phyloP scores from a whole-genome alignment of 2,797 vertebrate genomes.

The Aldrovandia affinis region DNA sequence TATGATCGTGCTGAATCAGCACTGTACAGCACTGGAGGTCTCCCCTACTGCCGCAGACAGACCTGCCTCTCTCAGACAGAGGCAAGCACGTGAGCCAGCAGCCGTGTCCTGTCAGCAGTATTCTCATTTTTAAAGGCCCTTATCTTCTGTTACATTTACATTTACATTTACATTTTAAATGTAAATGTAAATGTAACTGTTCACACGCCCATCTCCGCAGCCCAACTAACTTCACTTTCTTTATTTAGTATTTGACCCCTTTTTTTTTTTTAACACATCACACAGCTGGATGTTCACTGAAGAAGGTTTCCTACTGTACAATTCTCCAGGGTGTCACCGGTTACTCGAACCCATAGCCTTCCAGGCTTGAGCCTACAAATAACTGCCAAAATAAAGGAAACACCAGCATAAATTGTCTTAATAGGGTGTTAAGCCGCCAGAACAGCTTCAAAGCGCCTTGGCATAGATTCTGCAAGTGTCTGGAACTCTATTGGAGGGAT shows the following conservation, averaged over 20 bases:
- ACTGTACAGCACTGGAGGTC: background rate
- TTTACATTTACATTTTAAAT: too few relatives aligned
- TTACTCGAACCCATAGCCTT: background rate
- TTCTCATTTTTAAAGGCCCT: slow-evolving; percentile 58
- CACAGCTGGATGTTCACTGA: background rate
- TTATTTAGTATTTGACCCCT: too few relatives aligned
- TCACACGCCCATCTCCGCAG: too few relatives aligned
- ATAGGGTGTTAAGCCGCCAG: too few relatives aligned
- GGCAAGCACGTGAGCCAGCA: slow-evolving; percentile 57
- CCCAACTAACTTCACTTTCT: too few relatives aligned
- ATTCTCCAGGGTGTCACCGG: background rate
- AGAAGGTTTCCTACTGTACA: background rate
- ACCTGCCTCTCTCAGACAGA: slow-evolving; percentile 55
- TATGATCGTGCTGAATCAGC: background rate
- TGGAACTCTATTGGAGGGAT: background rate
- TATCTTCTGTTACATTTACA: background rate
- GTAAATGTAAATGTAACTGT: too few relatives aligned
- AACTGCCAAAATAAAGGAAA: too few relatives aligned
- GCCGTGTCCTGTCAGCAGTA: slow-evolving; percentile 70
- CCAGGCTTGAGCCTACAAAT: background rate
- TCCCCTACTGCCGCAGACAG: background rate
- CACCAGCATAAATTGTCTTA: too few relatives aligned
- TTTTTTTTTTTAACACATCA: background rate
- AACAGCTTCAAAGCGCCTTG: too few relatives aligned
- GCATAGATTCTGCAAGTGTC: too few relatives aligned